phyloP scores from a whole-genome alignment of 1,140 invertebrate species.

The Pomacea maculata region DNA sequence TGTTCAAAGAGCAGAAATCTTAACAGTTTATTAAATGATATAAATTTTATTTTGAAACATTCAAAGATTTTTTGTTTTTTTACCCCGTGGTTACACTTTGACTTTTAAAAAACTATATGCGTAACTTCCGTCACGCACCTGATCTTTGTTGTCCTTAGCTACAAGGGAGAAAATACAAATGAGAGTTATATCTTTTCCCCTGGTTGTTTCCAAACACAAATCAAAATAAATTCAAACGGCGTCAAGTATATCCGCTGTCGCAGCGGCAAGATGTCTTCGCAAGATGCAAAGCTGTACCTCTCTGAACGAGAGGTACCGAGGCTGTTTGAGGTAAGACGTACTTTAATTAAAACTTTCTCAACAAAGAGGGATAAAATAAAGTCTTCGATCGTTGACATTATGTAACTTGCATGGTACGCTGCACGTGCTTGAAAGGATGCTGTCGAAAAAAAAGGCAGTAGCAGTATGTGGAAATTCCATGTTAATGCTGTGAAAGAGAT shows the following conservation, averaged over 20 bases:
- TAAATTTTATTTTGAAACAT: neutral
- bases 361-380: too few species aligned
- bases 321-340: constrained; percentile 62
- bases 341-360: too few species aligned
- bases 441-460: too few species aligned
- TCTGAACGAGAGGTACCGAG: constrained; percentile 62
- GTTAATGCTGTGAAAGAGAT: too few species aligned
- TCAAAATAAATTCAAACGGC: constrained; percentile 50
- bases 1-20: neutral
- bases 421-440: too few species aligned
- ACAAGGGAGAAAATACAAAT: constrained; percentile 26
- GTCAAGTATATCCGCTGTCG: constrained; percentile 52
- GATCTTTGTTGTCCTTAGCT: constrained; percentile 54
- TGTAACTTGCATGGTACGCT: too few species aligned
- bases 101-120: neutral
- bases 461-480: too few species aligned
- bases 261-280: constrained; percentile 61
- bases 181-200: constrained; percentile 11
- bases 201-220: constrained; percentile 12
- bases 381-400: too few species aligned
- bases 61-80: neutral
- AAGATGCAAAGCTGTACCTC: constrained; percentile 64
- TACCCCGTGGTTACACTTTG: neutral
- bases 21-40: neutral
- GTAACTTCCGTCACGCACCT: constrained; percentile 18